These are phyloP conservation scores for Pemphigus obesinymphae DNA, from an alignment of 1,140 invertebrate species.

Conservation along the genomic window DNA sequence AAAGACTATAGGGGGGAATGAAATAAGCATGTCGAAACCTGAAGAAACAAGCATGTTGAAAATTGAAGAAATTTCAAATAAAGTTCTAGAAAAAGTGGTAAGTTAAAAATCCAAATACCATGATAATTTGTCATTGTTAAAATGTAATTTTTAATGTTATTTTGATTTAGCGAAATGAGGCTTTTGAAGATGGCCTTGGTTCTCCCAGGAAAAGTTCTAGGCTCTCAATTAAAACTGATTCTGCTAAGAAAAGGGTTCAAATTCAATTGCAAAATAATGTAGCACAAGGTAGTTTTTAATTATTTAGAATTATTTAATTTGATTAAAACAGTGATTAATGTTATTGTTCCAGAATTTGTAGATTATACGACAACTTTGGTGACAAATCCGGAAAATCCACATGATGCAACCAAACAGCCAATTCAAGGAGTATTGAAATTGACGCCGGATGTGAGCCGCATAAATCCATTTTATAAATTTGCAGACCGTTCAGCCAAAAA, in stretches of 20 bases:
- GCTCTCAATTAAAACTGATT: slow-evolving; percentile 20
- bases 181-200: neutral
- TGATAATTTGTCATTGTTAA: neutral
- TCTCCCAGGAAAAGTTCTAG: slow-evolving; percentile 31
- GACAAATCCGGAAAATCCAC: slow-evolving; percentile 22
- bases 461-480: slow-evolving; percentile 42
- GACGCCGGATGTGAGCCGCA: slow-evolving; percentile 12
- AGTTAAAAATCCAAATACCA: neutral
- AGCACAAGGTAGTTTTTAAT: slow-evolving; percentile 7
- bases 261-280: slow-evolving; percentile 29
- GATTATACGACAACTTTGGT: slow-evolving; percentile 10
- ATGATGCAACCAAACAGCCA: slow-evolving; percentile 20
- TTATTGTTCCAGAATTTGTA: slow-evolving; percentile 22
- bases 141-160: neutral
- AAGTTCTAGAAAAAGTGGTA: slow-evolving; percentile 31
- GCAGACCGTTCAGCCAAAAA: neutral
- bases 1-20: slow-evolving; percentile 18
- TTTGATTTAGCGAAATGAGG: slow-evolving; percentile 21
- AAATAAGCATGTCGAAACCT: slow-evolving; percentile 14
- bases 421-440: slow-evolving; percentile 29
- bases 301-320: neutral
- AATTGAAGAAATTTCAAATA: slow-evolving; percentile 35
- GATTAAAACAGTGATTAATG: neutral
- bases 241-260: slow-evolving; percentile 35
- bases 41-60: slow-evolving; percentile 15